Base-by-base conservation (phyloP, 1,140 invertebrate species). In the Chironomus tepperi region DNA sequence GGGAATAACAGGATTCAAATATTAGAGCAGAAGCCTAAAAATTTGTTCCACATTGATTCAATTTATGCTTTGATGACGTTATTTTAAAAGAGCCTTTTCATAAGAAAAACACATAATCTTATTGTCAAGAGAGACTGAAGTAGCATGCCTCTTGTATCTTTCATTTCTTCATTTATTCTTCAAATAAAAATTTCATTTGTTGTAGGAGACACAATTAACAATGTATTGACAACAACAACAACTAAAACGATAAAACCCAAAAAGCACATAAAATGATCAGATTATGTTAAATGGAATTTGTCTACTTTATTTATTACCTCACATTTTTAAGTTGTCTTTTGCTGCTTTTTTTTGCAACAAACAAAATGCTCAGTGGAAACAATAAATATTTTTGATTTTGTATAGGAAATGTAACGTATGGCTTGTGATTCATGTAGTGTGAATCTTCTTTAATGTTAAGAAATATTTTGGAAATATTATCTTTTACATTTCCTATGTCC, bases 291-390 rank as follows among this genome's bases (percentile, higher is more conserved):
- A 19, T 21, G 65, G 65, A 70, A 70, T 70, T 70, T 70, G 65
- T 70, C 18, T 70, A 70, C 65, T 70, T 70, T 70, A 70, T 70
- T 70, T 70, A 70, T 70, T 70, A 57, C n/a, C n/a, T 57, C 47
- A 57, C 9, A 57, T 57, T 57, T 15, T 57, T 12, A n/a, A n/a
- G 47, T 57, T 57, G 47, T 57, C 15, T 57, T n/a, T 9, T 70
- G 65, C 18, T 70, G 65, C 12, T 57, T 5, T 67, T 15, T 70
- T 19, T 18, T 16, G 65, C n/a, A 67, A 67, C 65, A 70, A 34
- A 70, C 18, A 70, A 18, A 70, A 18, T 70, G 65, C 18, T 16
- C 65, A 34, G 24, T 5, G 24, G 5, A 34, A 34, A 34, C 24
- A 34, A 70, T 70, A 70, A 70, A 70, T 70, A 19, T 70, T 70